Evolutionary conservation across 2,113 vertebrate species (phyloP).

Genomic region (Mohoua ochrocephala): DNA sequence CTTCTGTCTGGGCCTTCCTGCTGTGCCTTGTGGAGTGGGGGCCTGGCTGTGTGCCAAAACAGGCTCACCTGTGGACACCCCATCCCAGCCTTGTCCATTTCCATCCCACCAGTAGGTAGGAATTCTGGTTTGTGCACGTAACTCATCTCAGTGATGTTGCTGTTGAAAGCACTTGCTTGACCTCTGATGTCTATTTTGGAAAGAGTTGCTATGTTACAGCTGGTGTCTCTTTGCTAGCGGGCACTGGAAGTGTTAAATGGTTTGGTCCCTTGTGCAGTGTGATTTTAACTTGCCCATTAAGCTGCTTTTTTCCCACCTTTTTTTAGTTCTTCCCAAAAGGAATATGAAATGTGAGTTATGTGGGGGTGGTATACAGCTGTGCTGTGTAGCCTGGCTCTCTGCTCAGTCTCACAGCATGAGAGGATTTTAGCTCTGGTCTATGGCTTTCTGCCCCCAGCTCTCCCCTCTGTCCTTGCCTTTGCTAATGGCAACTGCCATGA

Average conservation of each 20-base stretch:
- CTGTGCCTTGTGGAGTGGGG: background rate
- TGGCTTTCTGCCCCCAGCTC: background rate
- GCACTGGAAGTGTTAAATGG: background rate
- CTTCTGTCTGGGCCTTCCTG: rapidly evolving
- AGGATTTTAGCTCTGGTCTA: background rate
- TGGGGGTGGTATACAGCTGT: background rate
- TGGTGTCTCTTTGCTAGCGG: background rate
- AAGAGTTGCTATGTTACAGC: background rate
- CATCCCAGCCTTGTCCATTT: background rate
- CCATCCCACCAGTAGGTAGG: rapidly evolving
- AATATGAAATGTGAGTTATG: background rate
- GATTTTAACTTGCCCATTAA: background rate
- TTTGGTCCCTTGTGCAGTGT: background rate
- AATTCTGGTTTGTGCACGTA: background rate
- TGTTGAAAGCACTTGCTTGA: background rate
- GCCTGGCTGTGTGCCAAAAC: rapidly evolving
- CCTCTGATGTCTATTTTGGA: background rate
- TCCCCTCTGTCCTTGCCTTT: background rate
- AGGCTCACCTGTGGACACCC: rapidly evolving
- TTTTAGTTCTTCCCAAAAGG: background rate
- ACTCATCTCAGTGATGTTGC: rapidly evolving
- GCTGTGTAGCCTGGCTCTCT: background rate
- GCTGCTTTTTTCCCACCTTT: too few species aligned
- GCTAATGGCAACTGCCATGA: rapidly evolving
- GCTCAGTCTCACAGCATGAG: rapidly evolving